Evolutionary conservation across 2,888 invertebrate species (phyloP), one percentile per base, ranked within the genome.

Genomic region (Neoaliturus tenellus): DNA sequence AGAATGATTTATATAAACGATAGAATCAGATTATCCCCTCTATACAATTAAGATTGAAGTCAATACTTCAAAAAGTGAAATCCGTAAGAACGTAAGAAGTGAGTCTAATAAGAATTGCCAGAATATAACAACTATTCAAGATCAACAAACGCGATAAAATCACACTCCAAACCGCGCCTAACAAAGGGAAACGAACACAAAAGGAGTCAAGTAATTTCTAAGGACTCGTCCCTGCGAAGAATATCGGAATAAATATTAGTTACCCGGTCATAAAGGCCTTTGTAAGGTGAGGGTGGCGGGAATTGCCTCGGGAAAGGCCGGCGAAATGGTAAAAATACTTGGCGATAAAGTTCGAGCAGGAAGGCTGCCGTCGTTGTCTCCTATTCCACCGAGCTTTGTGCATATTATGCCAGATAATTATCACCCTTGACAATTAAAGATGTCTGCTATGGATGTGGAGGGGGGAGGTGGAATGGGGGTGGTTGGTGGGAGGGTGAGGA

Each of bases 321-420:
- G 55, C 73, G 82, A 82, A 82, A 82, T 73, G 51, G 73, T 82
- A 82, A 82, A 82, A 82, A 82, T 82, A 55, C 73, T 71, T 73
- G 39, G 58, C 51, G 82, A 73, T 73, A 73, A 73, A 73, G 55
- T 73, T 51, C 73, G 33, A 17, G 2, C 31, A 33, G 55, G 78
- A 78, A 78, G 28, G 14, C 33, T 4, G 48, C 48, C 48, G 78
- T 51, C 78, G 78, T 55, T 33, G 41, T 48, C 20, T 55, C 73
- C 39, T 51, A 82, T 82, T 48, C 55, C 69, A 39, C 39, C 82
- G 81, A 69, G 71, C 69, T 28, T 81, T 71, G 31, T 73, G 83
- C 80, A 67, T 80, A 83, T 67, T 80, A 83, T 80, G 25, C 35
- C 44, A 51, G 51, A 83, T 83, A 83, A 83, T 80, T 83, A 80